Evolutionary conservation across 2,888 invertebrate species (phyloP), one percentile per base, ranked within the genome.

Genomic region (Cetonia aurata): DNA sequence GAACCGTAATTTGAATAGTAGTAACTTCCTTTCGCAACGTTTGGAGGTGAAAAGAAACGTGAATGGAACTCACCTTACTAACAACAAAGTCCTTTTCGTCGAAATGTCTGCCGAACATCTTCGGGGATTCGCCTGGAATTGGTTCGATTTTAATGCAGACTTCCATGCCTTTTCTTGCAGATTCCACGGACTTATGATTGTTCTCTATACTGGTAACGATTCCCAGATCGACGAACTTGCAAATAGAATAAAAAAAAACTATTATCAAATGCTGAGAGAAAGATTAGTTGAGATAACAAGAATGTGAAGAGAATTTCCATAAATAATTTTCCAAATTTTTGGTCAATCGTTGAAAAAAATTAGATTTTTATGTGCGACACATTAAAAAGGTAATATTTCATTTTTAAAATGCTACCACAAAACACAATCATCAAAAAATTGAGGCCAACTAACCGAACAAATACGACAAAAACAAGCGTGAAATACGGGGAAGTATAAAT

Each of bases 91-190:
- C 99, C 48, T 93, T 96, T 80, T 96, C 94, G 81, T 98, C 98
- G 86, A 99, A 99, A 86, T 99, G 99, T 71, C 99, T 89, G 10
- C 99, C 99, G 85, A 93, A 97, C 93, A 99, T 94, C 87, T 99
- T 99, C 56, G 99, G 99, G 57, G 99, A 92, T 85, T 99, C 98
- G n/a, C 99, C 99, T 13, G 97, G 95, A 59, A 96, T 91, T 33
- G 97, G 94, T 79, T 99, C 98, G 77, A 99, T 99, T 88, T 98
- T 99, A 80, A 98, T 91, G 86, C 97, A 97, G 46, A 98, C 95
- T 86, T 96, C 96, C 85, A 94, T 93, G 0, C 99, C 99, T 85
- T 96, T 96, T 75, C 96, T 90, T 10, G 99, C 99, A n/a, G 89
- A 88, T 74, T 99, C 98, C 77, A 99, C 92, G 62, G 92, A 86